Evolutionary conservation across 2,797 vertebrate genomes (phyloP).

Genomic region (Tarsius wallacei): DNA sequence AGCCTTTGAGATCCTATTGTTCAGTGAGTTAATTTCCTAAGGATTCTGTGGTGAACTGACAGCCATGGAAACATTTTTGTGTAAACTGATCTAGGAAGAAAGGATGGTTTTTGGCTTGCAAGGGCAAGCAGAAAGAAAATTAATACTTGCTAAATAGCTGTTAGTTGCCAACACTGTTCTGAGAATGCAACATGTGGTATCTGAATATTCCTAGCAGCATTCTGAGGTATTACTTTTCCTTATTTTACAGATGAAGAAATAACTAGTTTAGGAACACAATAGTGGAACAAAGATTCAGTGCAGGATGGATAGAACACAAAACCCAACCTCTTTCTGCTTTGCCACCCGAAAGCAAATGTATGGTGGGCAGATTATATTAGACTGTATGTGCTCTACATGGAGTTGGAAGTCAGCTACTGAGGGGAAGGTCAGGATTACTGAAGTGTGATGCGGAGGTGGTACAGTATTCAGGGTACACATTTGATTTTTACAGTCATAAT

Average conservation of each 20-base stretch:
- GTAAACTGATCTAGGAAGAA: conserved; percentile 11
- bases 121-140: conserved; percentile 69
- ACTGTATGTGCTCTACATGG: rapidly evolving
- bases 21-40: not conserved
- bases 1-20: not conserved
- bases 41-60: not conserved
- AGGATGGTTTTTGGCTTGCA: conserved; percentile 13
- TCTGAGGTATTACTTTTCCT: not conserved
- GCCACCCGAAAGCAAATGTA: not conserved
- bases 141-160: conserved; percentile 33
- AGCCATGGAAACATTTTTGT: not conserved
- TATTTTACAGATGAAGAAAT: not conserved
- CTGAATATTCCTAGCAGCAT: not conserved
- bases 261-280: not conserved
- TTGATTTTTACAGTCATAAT: not conserved
- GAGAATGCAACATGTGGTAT: conserved; percentile 23
- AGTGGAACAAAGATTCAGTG: not conserved
- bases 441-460: not conserved
- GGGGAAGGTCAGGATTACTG: not conserved
- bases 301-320: not conserved
- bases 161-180: conserved; percentile 59
- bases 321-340: not conserved
- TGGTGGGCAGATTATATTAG: not conserved
- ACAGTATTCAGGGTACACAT: not conserved
- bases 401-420: not conserved